Evolutionary conservation across 2,113 vertebrate species (phyloP).

Genomic region (Gasterosteus nipponicus): DNA sequence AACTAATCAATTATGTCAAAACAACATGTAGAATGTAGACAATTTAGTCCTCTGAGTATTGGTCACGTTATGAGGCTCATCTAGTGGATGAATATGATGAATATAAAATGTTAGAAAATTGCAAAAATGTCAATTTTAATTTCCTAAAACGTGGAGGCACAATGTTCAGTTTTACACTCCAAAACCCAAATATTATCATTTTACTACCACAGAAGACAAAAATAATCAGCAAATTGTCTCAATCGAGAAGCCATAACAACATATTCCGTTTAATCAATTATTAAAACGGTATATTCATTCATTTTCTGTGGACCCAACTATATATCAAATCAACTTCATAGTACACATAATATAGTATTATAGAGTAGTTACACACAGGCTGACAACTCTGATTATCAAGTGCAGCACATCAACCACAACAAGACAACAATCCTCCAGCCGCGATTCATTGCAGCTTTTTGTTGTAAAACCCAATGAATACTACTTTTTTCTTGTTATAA

Average conservation of each 20-base stretch:
- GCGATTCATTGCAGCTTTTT: neutral
- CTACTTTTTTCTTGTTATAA: neutral
- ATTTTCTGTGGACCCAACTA: neutral
- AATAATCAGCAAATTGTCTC: neutral
- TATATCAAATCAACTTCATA: neutral
- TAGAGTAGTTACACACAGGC: neutral
- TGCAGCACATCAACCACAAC: neutral
- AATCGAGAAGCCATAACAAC: neutral
- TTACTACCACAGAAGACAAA: neutral
- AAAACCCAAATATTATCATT: neutral
- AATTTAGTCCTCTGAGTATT: neutral
- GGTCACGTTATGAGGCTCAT: neutral
- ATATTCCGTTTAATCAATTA: neutral
- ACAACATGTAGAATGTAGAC: neutral
- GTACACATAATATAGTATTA: neutral
- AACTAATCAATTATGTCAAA: neutral
- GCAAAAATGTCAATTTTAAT: neutral
- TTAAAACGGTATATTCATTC: neutral
- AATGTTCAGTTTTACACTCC: neutral
- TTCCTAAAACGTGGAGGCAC: neutral
- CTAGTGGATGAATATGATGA: neutral
- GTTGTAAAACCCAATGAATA: constrained; percentile 1
- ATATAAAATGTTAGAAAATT: neutral
- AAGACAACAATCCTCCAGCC: neutral
- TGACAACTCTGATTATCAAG: neutral